These are phyloP conservation scores for Leptodactylus fuscus DNA, from an alignment of 2,113 vertebrate genomes.

Conservation along the genomic window DNA sequence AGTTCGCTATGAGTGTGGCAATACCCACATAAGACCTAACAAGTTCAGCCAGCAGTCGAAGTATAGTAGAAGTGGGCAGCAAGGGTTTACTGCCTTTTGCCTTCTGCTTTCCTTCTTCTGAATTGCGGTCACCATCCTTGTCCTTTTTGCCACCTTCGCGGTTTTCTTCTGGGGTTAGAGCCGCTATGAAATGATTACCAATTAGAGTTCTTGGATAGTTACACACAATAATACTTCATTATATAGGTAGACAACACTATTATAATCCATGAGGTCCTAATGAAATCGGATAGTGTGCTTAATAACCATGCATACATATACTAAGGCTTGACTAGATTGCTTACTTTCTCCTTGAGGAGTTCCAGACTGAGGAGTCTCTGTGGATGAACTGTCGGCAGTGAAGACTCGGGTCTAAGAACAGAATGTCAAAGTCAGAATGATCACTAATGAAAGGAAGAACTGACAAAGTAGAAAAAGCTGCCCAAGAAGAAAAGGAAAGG, in stretches of 20 bases:
- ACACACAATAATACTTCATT: too few species aligned
- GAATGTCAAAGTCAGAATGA: neutral
- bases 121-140: constrained; percentile 84
- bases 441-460: neutral
- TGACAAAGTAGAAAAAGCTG: neutral
- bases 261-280: neutral
- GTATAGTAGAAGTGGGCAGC: constrained; percentile 92
- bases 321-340: neutral
- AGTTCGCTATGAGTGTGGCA: constrained; percentile 89
- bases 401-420: constrained; percentile 86
- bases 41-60: constrained; percentile 90
- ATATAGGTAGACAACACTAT: neutral
- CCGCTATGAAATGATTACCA: constrained; percentile 65
- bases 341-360: constrained; percentile 90
- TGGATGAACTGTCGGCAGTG: constrained; percentile 83
- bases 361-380: constrained; percentile 85
- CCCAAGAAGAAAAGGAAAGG: constrained; percentile 6
- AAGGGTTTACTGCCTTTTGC: constrained; percentile 90
- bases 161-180: constrained; percentile 87
- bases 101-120: constrained; percentile 85
- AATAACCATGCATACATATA: neutral
- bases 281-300: too few species aligned
- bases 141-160: constrained; percentile 88
- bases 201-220: too few species aligned
- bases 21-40: constrained; percentile 94